Evolutionary conservation across 1,140 invertebrate species (phyloP).

Genomic region (Papilio glaucus): DNA sequence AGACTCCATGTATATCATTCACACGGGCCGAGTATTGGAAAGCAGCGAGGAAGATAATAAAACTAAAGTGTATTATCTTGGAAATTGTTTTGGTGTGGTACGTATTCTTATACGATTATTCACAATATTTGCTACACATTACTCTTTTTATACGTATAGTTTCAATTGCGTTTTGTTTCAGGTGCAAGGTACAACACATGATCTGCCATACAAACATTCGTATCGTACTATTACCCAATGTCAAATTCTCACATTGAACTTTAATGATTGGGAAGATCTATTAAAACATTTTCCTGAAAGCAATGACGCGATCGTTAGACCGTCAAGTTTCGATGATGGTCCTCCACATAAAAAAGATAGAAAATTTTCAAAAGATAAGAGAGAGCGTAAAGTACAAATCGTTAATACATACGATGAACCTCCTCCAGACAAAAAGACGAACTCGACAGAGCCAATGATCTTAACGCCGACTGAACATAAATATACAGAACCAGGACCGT

Average conservation of each 20-base stretch:
- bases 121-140: background rate
- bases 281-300: slow-evolving; percentile 63
- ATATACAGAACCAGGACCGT: background rate
- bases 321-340: slow-evolving; percentile 39
- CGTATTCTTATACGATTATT: slow-evolving; percentile 33
- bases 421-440: background rate
- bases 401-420: background rate
- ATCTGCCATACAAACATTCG: slow-evolving; percentile 53
- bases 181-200: slow-evolving; percentile 55
- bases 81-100: slow-evolving; percentile 64
- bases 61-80: slow-evolving; percentile 48
- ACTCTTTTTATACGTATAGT: background rate
- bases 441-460: background rate
- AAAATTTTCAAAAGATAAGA: slow-evolving; percentile 35
- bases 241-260: slow-evolving; percentile 58
- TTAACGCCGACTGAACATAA: slow-evolving; percentile 7
- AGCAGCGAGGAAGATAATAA: slow-evolving; percentile 37
- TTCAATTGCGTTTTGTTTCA: slow-evolving; percentile 42
- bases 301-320: slow-evolving; percentile 52
- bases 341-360: slow-evolving; percentile 27
- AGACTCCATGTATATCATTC: slow-evolving; percentile 75
- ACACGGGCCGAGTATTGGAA: slow-evolving; percentile 65
- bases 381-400: slow-evolving; percentile 3
- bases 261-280: slow-evolving; percentile 60
- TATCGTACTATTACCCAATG: slow-evolving; percentile 56